Evolutionary conservation across 2,888 invertebrate genomes (phyloP).

Genomic region (Hyles lineata): DNA sequence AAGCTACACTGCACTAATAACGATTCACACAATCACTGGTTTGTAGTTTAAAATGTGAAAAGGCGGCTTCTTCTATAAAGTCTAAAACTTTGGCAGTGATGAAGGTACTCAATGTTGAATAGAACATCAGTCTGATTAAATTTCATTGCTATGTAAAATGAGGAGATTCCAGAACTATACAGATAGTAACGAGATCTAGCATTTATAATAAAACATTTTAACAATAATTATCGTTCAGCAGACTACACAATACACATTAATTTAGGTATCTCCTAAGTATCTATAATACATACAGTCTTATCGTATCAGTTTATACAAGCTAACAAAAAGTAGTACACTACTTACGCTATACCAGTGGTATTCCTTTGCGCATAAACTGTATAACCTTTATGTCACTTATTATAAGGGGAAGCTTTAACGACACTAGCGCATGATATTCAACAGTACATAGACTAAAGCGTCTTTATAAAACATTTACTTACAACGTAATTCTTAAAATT

Average conservation of each 20-base stretch:
- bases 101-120: conserved; percentile 63
- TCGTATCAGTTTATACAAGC: conserved; percentile 64
- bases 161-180: conserved; percentile 26
- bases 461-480: conserved; percentile 35
- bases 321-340: conserved; percentile 56
- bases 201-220: conserved; percentile 66
- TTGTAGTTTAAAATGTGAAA: conserved; percentile 14
- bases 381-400: conserved; percentile 25
- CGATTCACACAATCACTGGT: conserved; percentile 21
- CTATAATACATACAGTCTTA: conserved; percentile 75
- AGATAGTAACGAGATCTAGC: conserved; percentile 79
- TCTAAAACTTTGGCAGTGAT: conserved; percentile 77
- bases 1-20: conserved; percentile 44
- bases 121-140: conserved; percentile 63
- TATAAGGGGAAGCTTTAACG: not conserved
- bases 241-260: conserved; percentile 60
- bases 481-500: conserved; percentile 36
- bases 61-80: conserved; percentile 23
- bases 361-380: conserved; percentile 49
- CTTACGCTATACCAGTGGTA: conserved; percentile 45
- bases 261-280: conserved; percentile 50
- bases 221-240: conserved; percentile 57
- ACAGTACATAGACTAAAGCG: conserved; percentile 11
- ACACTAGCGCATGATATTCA: conserved; percentile 29
- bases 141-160: conserved; percentile 44